These are phyloP conservation scores for Phaethornis superciliosus DNA, from an alignment of 2,113 vertebrate genomes.

Conservation along the genomic window DNA sequence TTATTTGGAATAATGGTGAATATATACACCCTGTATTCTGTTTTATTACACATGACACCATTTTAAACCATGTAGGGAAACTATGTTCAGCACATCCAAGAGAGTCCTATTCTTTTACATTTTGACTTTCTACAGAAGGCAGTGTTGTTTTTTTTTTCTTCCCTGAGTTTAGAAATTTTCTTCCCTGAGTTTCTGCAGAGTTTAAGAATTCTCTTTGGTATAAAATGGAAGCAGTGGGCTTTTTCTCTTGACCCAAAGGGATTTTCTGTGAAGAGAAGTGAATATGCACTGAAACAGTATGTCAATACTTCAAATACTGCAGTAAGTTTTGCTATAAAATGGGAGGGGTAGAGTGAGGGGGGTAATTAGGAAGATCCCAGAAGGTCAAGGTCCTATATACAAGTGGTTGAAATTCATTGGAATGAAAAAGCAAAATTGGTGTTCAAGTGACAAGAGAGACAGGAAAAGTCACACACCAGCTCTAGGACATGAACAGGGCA, in stretches of 20 bases:
- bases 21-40: background rate
- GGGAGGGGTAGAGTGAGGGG: background rate
- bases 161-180: constrained; percentile 7
- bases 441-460: constrained; percentile 47
- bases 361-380: constrained; percentile 52
- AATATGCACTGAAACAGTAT: background rate
- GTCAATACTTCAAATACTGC: constrained; percentile 46
- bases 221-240: constrained; percentile 9
- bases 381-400: constrained; percentile 46
- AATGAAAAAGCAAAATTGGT: constrained; percentile 31
- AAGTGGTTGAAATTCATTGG: constrained; percentile 48
- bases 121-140: background rate
- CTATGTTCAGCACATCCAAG: background rate
- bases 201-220: constrained; percentile 32
- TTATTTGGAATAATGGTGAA: background rate
- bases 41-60: background rate
- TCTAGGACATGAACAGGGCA: constrained; percentile 32
- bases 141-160: background rate
- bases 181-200: constrained; percentile 1
- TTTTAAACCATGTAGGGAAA: background rate
- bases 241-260: constrained; percentile 41
- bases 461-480: constrained; percentile 29
- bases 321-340: constrained; percentile 23
- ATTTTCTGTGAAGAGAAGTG: constrained; percentile 17
- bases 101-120: background rate